Conservation (phyloP, 1,140 invertebrate species). For the Lordiphosa stackelbergi region DNA sequence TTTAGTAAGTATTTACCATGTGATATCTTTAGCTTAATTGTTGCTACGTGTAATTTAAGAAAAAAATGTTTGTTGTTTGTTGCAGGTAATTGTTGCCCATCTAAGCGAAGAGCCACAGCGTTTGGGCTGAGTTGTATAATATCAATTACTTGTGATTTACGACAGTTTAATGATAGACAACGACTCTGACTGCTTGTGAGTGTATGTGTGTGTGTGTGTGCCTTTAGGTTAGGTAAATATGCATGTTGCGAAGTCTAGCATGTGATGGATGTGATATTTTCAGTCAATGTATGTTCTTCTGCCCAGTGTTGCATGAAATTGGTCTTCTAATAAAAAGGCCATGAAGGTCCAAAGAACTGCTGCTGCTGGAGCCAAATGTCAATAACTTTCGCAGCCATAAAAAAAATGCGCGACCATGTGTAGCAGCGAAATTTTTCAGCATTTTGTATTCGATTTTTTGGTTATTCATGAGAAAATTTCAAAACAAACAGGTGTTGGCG, state of each 20-base stretch:
- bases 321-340: conserved; percentile 29
- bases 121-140: conserved; percentile 64
- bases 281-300: conserved; percentile 47
- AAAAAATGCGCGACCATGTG: not conserved
- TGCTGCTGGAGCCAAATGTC: conserved; percentile 36
- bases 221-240: conserved; percentile 38
- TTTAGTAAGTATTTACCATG: conserved; percentile 18
- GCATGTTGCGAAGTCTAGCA: conserved; percentile 50
- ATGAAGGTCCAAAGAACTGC: conserved; percentile 14
- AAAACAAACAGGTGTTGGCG: conserved; percentile 54
- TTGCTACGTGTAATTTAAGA: conserved; percentile 57
- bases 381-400: conserved; percentile 41
- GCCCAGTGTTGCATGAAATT: conserved; percentile 71
- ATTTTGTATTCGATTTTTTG: conserved; percentile 21
- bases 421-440: conserved; percentile 1
- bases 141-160: conserved; percentile 75
- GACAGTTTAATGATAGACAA: conserved; percentile 71
- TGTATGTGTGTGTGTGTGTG: conserved; percentile 22
- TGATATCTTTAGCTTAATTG: conserved; percentile 61
- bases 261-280: conserved; percentile 53
- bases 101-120: conserved; percentile 19
- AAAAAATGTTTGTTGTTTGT: conserved; percentile 57
- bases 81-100: conserved; percentile 66
- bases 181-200: conserved; percentile 22
- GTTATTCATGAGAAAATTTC: conserved; percentile 41